phyloP scores from a whole-genome alignment of 1,140 invertebrate genomes.

The Chironomus striatipennis region DNA sequence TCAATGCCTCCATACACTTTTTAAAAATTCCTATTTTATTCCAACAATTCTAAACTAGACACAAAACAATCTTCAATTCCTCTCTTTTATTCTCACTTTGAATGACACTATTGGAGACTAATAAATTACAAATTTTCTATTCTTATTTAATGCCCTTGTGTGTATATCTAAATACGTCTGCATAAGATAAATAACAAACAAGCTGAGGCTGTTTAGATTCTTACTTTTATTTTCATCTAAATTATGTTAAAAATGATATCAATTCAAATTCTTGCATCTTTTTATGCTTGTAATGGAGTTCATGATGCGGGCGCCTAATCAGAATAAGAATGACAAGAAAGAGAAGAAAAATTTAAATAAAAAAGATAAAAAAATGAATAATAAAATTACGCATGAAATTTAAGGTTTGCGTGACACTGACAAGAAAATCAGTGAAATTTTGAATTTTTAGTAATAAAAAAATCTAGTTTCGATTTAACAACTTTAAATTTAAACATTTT shows the following conservation, averaged over 20 bases:
- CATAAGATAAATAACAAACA: constrained; percentile 14
- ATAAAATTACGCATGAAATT: too few species aligned
- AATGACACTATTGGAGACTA: neutral
- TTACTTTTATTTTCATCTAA: neutral
- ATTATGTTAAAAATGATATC: neutral
- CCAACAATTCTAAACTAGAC: too few species aligned
- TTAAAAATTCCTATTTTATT: too few species aligned
- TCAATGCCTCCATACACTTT: neutral
- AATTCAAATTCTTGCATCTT: neutral
- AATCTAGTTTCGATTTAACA: too few species aligned
- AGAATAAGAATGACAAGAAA: neutral
- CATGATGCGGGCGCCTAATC: neutral
- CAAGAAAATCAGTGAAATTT: too few species aligned
- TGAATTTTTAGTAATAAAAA: too few species aligned
- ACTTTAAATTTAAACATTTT: too few species aligned
- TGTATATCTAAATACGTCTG: neutral
- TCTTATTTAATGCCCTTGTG: neutral
- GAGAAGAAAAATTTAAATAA: too few species aligned
- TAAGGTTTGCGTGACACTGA: too few species aligned
- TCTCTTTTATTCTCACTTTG: neutral
- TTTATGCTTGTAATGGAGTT: neutral
- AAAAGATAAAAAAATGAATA: too few species aligned
- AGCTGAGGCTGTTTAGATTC: neutral
- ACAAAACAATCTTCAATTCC: neutral
- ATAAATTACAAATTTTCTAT: constrained; percentile 16